A percentile compares a stretch with the other conserved stretches of the same genome.
Conservation (phyloP, 2,797 vertebrate species). For the Brotula barbata region DNA sequence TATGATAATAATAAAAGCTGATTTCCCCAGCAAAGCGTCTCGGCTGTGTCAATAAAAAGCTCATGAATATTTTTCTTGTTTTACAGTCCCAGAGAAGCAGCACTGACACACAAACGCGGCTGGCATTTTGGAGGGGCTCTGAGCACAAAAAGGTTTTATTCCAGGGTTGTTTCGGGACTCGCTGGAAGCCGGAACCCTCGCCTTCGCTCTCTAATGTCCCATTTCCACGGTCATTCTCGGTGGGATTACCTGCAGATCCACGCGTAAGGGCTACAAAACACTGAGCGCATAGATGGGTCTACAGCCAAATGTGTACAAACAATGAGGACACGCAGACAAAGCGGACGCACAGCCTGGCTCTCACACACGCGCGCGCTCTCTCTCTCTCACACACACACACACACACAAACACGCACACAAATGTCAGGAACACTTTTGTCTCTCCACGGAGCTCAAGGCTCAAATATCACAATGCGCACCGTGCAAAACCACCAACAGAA, state of each 20-base stretch:
- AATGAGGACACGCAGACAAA: slow-evolving; percentile 83
- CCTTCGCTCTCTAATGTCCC: slow-evolving; percentile 27
- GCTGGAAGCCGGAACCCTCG: slow-evolving; percentile 32
- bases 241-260: slow-evolving; percentile 49
- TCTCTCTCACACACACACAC: slow-evolving; percentile 11
- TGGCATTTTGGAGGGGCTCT: slow-evolving; percentile 33
- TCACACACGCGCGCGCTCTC: slow-evolving; percentile 9
- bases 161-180: slow-evolving; percentile 54
- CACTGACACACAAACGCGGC: slow-evolving; percentile 28
- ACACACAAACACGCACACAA: slow-evolving; percentile 19
- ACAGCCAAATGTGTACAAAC: slow-evolving; percentile 76
- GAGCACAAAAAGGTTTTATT: slow-evolving; percentile 44
- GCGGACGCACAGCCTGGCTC: slow-evolving; percentile 60
- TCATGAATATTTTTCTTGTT: neutral
- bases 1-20: slow-evolving; percentile 17
- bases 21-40: slow-evolving; percentile 10
- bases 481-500: slow-evolving; percentile 25
- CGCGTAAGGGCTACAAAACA: slow-evolving; percentile 17
- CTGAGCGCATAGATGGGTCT: slow-evolving; percentile 14
- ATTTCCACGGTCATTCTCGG: slow-evolving; percentile 29
- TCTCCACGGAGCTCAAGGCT: slow-evolving; percentile 54
- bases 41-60: slow-evolving; percentile 1
- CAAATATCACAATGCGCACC: slow-evolving; percentile 58
- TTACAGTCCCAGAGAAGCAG: slow-evolving; percentile 24
- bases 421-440: slow-evolving; percentile 56